phyloP scores from a whole-genome alignment of 2,797 vertebrate species.

The Pterois miles region DNA sequence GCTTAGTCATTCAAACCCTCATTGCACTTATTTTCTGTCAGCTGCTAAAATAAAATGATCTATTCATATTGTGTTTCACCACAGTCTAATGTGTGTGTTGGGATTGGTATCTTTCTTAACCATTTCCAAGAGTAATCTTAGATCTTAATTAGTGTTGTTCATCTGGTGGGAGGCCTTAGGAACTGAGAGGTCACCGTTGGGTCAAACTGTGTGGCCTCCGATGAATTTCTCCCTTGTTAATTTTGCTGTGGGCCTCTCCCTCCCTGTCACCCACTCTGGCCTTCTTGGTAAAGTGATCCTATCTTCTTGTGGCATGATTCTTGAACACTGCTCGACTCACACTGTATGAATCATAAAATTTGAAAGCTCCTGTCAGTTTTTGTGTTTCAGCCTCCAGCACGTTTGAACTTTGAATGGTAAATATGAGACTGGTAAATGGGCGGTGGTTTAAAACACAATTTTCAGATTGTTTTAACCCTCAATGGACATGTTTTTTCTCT shows the following conservation, averaged over 20 bases:
- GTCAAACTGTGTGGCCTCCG: constrained; percentile 51
- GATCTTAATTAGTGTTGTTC: constrained; percentile 58
- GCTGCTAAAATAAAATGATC: constrained; percentile 75
- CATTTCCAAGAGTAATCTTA: constrained; percentile 63
- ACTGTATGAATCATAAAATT: constrained; percentile 52
- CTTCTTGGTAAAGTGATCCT: constrained; percentile 46
- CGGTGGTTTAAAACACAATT: not conserved
- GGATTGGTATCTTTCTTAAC: constrained; percentile 63
- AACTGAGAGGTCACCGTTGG: constrained; percentile 60
- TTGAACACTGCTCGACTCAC: constrained; percentile 11
- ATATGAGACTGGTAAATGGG: constrained; percentile 24
- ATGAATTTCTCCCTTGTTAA: constrained; percentile 61
- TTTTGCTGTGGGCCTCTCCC: constrained; percentile 43
- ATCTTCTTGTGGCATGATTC: constrained; percentile 30
- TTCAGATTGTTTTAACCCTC: not conserved
- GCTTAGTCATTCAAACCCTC: constrained; percentile 68
- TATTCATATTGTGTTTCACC: constrained; percentile 73
- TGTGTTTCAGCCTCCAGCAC: constrained; percentile 19
- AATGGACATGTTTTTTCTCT: too few relatives aligned
- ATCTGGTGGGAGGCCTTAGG: constrained; percentile 59
- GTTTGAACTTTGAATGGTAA: constrained; percentile 39
- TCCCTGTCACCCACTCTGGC: constrained; percentile 29
- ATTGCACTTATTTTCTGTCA: constrained; percentile 71
- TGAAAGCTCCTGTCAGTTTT: constrained; percentile 36
- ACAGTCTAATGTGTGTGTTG: constrained; percentile 59